Evolutionary conservation across 2,888 invertebrate species (phyloP).

Genomic region (Graphium colonna): DNA sequence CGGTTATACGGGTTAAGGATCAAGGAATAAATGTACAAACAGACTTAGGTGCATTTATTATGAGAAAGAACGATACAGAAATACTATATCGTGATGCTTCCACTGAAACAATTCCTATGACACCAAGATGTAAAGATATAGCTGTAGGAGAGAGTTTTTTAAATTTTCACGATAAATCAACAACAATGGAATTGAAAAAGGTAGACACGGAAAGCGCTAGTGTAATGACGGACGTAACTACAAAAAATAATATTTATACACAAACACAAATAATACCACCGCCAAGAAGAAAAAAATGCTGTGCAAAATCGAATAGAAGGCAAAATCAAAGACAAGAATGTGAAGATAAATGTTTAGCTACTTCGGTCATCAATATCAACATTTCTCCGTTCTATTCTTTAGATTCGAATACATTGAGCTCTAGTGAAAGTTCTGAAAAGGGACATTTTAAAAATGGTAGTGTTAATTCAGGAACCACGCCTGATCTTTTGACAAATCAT

Average conservation of each 20-base stretch:
- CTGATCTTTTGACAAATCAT: constrained; percentile 81
- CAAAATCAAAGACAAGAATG: constrained; percentile 35
- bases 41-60: constrained; percentile 68
- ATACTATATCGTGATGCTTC: constrained; percentile 52
- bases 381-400: constrained; percentile 76
- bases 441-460: constrained; percentile 23
- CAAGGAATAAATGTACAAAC: constrained; percentile 75
- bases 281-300: constrained; percentile 53
- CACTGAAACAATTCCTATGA: constrained; percentile 66
- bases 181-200: constrained; percentile 53
- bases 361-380: constrained; percentile 80
- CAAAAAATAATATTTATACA: constrained; percentile 47
- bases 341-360: constrained; percentile 48
- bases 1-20: constrained; percentile 77
- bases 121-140: constrained; percentile 71
- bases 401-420: constrained; percentile 65
- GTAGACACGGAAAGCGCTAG: constrained; percentile 53
- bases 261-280: constrained; percentile 59
- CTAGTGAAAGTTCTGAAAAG: constrained; percentile 70
- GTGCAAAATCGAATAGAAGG: constrained; percentile 38
- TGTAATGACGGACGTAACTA: constrained; percentile 57
- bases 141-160: constrained; percentile 61
- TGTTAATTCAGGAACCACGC: constrained; percentile 56
- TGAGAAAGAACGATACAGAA: constrained; percentile 48
- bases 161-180: constrained; percentile 48